Conservation (phyloP, 2,888 invertebrate genomes). For the Polylopha cassiicola region DNA sequence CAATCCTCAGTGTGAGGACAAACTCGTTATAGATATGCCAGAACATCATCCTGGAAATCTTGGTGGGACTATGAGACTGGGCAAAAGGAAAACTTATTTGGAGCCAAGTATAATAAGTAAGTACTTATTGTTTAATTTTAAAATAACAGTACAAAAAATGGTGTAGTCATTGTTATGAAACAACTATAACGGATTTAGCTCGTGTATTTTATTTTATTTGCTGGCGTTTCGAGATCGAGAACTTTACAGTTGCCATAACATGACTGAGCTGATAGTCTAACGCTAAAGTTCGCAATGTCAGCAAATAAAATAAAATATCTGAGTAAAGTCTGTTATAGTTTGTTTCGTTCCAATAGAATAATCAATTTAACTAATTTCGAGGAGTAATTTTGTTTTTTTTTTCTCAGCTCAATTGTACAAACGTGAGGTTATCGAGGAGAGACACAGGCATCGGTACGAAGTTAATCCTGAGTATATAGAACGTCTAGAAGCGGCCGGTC, state of each 20-base stretch:
- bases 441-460: constrained; percentile 98
- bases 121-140: constrained; percentile 34
- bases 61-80: constrained; percentile 99
- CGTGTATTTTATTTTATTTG: no score
- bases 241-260: no score
- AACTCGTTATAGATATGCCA: constrained; percentile 98
- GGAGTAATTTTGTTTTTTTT: no score
- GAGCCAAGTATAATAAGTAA: constrained; percentile 80
- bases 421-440: constrained; percentile 89
- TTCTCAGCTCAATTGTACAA: constrained; percentile 85
- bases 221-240: no score
- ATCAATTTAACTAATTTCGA: no score
- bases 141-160: background rate
- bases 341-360: no score
- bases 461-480: constrained; percentile 93
- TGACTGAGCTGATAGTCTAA: no score
- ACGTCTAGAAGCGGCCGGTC: constrained; percentile 86
- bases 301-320: no score
- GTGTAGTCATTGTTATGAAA: no score
- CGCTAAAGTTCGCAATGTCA: no score
- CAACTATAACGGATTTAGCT: no score
- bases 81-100: constrained; percentile 93
- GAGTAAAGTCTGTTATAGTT: no score
- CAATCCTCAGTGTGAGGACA: constrained; percentile 82
- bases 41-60: constrained; percentile 95